Percentiles rank a stretch among this genome's conserved stretches.
These are phyloP conservation scores for Sinotaia quadrata DNA, from an alignment of 2,888 invertebrate genomes.

Conservation along the genomic window DNA sequence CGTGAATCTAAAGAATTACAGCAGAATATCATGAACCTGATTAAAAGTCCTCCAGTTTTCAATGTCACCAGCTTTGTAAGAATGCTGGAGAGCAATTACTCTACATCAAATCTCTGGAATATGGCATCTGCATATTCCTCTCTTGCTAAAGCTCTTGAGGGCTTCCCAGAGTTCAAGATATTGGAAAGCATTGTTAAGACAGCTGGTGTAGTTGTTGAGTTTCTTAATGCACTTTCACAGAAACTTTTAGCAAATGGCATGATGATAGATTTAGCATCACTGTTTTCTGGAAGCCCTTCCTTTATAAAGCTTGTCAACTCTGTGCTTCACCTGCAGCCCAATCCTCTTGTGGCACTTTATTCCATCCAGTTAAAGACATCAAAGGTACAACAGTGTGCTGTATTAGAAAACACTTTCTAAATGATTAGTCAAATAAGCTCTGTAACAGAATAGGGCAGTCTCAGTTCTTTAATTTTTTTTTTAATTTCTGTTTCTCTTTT, in stretches of 20 bases:
- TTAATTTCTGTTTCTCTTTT: no score
- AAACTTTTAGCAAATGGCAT: slow-evolving; percentile 30
- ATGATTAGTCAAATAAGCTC: no score
- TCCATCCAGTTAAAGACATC: slow-evolving; percentile 33
- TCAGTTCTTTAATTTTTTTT: no score
- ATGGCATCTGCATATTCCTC: slow-evolving; percentile 7
- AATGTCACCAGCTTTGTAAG: slow-evolving; percentile 12
- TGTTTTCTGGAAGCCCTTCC: slow-evolving; percentile 38
- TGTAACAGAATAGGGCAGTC: no score
- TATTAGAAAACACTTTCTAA: no score
- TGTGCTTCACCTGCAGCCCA: slow-evolving; percentile 32
- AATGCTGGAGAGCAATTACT: slow-evolving; percentile 15
- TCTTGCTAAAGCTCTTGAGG: background rate
- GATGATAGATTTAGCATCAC: slow-evolving; percentile 39
- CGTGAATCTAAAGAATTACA: slow-evolving; percentile 35
- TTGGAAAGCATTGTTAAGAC: slow-evolving; percentile 20
- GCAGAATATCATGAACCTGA: slow-evolving; percentile 30
- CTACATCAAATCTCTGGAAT: slow-evolving; percentile 29
- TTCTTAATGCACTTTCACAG: slow-evolving; percentile 35
- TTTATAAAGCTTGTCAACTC: slow-evolving; percentile 33
- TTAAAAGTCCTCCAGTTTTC: slow-evolving; percentile 36
- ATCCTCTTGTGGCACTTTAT: slow-evolving; percentile 36
- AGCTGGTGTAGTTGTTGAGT: slow-evolving; percentile 29
- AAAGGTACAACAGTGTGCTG: no score
- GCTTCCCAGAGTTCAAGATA: background rate